These are phyloP conservation scores for Hippopotamyrus pictus DNA, from an alignment of 2,797 vertebrate species.

Conservation along the genomic window DNA sequence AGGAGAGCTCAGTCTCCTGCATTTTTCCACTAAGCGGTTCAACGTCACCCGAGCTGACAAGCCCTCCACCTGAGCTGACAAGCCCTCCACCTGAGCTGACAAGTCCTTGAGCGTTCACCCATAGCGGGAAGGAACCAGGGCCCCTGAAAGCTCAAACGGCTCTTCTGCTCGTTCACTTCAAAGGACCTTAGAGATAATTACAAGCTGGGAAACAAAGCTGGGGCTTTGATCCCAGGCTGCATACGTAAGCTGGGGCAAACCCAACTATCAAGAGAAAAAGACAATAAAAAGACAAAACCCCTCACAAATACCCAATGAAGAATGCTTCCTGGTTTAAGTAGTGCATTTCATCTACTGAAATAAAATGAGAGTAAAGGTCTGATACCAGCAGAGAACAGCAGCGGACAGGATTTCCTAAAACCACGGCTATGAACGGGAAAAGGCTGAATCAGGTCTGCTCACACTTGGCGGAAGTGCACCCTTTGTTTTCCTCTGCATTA, in stretches of 20 bases:
- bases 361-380: background rate
- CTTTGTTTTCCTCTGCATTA: background rate
- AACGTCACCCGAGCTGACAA: background rate
- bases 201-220: background rate
- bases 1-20: background rate
- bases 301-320: background rate
- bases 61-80: background rate
- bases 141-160: background rate
- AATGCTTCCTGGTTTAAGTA: background rate
- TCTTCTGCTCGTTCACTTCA: background rate
- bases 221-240: constrained; percentile 1
- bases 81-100: background rate
- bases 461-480: background rate
- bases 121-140: background rate
- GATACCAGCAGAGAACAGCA: background rate
- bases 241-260: background rate
- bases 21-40: background rate
- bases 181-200: constrained; percentile 2
- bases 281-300: background rate
- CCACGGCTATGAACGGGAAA: background rate
- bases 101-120: background rate
- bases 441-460: background rate
- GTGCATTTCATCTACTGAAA: background rate
- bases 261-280: background rate
- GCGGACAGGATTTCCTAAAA: background rate